Evolutionary conservation across 53 echinoderm and acorn worm species (phyloP).

Genomic region (Actinopyga echinites): DNA sequence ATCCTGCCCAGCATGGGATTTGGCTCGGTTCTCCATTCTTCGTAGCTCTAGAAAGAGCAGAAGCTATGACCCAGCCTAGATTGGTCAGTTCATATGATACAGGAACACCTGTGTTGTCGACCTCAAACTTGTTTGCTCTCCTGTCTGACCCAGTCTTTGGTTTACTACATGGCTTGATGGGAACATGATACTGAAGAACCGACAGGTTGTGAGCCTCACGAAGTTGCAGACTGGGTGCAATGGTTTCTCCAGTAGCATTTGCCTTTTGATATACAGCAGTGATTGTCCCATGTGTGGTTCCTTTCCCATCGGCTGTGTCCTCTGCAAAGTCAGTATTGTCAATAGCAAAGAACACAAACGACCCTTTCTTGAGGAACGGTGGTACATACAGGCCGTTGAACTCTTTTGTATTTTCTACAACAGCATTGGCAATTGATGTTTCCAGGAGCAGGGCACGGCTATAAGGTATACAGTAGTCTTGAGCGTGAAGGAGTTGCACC

Average conservation of each 20-base stretch:
- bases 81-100: slow-evolving; percentile 50
- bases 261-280: slow-evolving; percentile 57
- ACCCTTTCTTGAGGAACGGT: slow-evolving; percentile 54
- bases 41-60: slow-evolving; percentile 40
- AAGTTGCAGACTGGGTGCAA: slow-evolving; percentile 39
- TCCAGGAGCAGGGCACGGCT: slow-evolving; percentile 54
- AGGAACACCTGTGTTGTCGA: slow-evolving; percentile 21
- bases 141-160: slow-evolving; percentile 37
- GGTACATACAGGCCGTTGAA: slow-evolving; percentile 60
- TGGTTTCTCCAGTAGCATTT: slow-evolving; percentile 47
- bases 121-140: slow-evolving; percentile 31
- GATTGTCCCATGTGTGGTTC: slow-evolving; percentile 65
- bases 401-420: slow-evolving; percentile 54
- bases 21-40: slow-evolving; percentile 19
- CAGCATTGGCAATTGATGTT: slow-evolving; percentile 67
- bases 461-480: slow-evolving; percentile 57
- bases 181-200: slow-evolving; percentile 42
- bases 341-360: slow-evolving; percentile 54
- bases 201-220: slow-evolving; percentile 44
- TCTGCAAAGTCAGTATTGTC: slow-evolving; percentile 69
- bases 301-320: slow-evolving; percentile 67
- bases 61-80: slow-evolving; percentile 53
- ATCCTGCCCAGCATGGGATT: slow-evolving; percentile 61
- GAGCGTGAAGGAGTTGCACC: slow-evolving; percentile 46
- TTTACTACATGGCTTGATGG: slow-evolving; percentile 46